Conservation (phyloP, 2,113 vertebrate species). For the Myrmecobius fasciatus region DNA sequence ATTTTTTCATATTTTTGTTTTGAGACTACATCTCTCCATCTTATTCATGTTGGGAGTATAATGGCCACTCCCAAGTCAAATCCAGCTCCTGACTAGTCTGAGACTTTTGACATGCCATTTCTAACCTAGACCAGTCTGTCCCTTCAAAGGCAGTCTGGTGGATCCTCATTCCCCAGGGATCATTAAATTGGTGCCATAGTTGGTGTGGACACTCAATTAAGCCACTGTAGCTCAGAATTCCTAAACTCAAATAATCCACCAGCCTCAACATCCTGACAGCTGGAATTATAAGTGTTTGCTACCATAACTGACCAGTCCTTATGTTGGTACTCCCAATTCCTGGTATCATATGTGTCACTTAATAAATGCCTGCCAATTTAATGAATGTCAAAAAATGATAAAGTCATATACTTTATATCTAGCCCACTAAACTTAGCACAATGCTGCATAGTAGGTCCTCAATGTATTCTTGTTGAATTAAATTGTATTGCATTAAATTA, state of each 20-base stretch:
- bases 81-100: neutral
- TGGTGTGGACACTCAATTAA: neutral
- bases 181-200: neutral
- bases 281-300: neutral
- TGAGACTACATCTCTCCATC: neutral
- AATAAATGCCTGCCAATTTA: neutral
- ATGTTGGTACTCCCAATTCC: neutral
- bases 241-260: neutral
- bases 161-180: neutral
- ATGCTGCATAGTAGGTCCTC: neutral
- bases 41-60: neutral
- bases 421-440: neutral
- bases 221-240: neutral
- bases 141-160: neutral
- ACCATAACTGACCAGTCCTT: neutral
- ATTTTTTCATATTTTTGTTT: neutral
- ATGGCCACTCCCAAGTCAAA: neutral
- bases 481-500: neutral
- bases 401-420: neutral
- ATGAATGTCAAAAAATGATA: neutral
- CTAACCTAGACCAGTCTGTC: neutral
- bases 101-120: neutral
- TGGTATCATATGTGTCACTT: neutral
- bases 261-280: neutral
- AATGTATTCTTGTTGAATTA: neutral